Percentiles rank a stretch among this genome's conserved stretches.
These are phyloP conservation scores for Drosophila prolongata DNA, from an alignment of 2,888 invertebrate species.

Conservation along the genomic window DNA sequence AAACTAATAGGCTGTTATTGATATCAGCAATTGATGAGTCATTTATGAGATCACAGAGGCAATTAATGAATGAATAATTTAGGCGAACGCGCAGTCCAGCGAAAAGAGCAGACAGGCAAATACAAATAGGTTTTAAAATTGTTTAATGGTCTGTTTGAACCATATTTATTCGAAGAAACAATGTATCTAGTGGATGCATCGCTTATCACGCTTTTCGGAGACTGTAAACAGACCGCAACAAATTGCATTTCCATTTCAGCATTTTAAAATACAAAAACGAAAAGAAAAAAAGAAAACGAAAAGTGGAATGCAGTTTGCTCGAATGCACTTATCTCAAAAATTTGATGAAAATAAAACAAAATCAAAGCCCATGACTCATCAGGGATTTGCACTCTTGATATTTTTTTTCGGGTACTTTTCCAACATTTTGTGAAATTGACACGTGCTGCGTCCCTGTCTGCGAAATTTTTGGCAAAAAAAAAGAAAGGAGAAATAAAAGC, in stretches of 20 bases:
- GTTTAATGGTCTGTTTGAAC: conserved; percentile 11
- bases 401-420: conserved; percentile 11
- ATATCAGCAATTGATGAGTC: conserved; percentile 22
- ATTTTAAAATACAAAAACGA: conserved; percentile 5
- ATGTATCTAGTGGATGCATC: conserved; percentile 28
- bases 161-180: conserved; percentile 9
- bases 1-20: neutral
- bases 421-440: conserved; percentile 69
- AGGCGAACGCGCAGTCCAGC: neutral
- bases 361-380: conserved; percentile 43
- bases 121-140: conserved; percentile 11
- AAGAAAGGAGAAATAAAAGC: conserved; percentile 5
- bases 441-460: conserved; percentile 55
- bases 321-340: conserved; percentile 27
- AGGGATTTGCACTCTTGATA: conserved; percentile 19
- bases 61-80: conserved; percentile 20
- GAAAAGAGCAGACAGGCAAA: neutral
- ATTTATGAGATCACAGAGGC: conserved; percentile 32
- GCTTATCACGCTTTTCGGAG: conserved; percentile 40
- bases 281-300: conserved; percentile 37
- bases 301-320: conserved; percentile 48
- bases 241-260: conserved; percentile 61
- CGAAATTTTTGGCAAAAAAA: conserved; percentile 35
- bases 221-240: conserved; percentile 65
- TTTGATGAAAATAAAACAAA: conserved; percentile 22